phyloP scores from a whole-genome alignment of 2,113 vertebrate species.

The Tringa solitaria region DNA sequence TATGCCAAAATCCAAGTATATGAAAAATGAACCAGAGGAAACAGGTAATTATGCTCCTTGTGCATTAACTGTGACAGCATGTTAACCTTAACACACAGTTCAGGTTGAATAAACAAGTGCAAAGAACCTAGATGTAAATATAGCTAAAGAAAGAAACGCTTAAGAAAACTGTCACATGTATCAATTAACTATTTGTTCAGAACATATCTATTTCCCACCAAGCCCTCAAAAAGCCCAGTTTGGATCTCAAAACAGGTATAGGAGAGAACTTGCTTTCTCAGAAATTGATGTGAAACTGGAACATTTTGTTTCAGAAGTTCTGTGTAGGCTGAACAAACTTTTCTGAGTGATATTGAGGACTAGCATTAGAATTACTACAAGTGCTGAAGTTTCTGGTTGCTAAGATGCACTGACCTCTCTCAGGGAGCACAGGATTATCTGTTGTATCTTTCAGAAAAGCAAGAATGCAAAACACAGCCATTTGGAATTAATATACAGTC shows the following conservation, averaged over 20 bases:
- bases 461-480: not conserved
- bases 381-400: not conserved
- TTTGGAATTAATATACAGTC: not conserved
- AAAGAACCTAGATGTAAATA: slow-evolving; percentile 19
- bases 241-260: not conserved
- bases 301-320: not conserved
- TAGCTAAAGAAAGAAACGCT: not conserved
- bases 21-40: not conserved
- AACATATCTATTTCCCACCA: not conserved
- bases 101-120: slow-evolving; percentile 12
- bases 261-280: not conserved
- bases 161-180: not conserved
- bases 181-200: slow-evolving; percentile 6
- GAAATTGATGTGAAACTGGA: not conserved
- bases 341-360: not conserved
- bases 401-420: not conserved
- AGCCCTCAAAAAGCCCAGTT: not conserved
- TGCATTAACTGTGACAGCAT: not conserved
- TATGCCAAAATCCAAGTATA: not conserved
- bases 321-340: not conserved
- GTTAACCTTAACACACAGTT: not conserved
- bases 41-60: not conserved
- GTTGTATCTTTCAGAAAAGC: not conserved
- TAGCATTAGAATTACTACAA: not conserved
- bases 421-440: not conserved